A percentile compares a stretch with the other conserved stretches of the same genome.
Conservation (phyloP, 2,888 invertebrate genomes). For the Lysandra bellargus region DNA sequence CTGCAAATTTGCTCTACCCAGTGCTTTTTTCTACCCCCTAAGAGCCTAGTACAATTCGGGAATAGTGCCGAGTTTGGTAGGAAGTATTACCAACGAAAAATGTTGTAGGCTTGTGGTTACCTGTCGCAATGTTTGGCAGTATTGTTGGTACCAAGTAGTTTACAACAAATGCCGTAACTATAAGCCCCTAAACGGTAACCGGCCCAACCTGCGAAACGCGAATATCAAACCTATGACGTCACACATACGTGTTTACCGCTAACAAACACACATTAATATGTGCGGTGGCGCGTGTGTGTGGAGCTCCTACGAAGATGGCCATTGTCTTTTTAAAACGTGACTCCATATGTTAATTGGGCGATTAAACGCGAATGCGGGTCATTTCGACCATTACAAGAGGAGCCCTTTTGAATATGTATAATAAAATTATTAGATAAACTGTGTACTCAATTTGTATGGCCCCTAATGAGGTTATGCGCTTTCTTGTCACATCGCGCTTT, state of each 20-base stretch:
- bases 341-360: conserved; percentile 79
- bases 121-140: background rate
- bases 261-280: conserved; percentile 81
- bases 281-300: conserved; percentile 76
- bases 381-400: conserved; percentile 73
- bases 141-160: background rate
- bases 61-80: background rate
- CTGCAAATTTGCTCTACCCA: too few species aligned
- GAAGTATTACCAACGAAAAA: too few species aligned
- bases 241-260: conserved; percentile 76
- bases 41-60: background rate
- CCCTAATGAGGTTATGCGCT: conserved; percentile 80
- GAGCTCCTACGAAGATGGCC: conserved; percentile 78
- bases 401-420: conserved; percentile 81
- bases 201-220: conserved; percentile 61
- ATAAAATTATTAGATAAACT: conserved; percentile 77
- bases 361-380: conserved; percentile 80
- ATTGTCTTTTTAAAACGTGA: conserved; percentile 79
- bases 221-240: conserved; percentile 70
- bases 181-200: conserved; percentile 23
- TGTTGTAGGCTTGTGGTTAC: background rate
- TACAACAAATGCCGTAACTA: background rate
- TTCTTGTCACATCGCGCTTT: conserved; percentile 76
- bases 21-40: too few species aligned
- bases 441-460: conserved; percentile 72